Conservation (phyloP, 2,113 vertebrate species). For the Apaloderma vittatum region DNA sequence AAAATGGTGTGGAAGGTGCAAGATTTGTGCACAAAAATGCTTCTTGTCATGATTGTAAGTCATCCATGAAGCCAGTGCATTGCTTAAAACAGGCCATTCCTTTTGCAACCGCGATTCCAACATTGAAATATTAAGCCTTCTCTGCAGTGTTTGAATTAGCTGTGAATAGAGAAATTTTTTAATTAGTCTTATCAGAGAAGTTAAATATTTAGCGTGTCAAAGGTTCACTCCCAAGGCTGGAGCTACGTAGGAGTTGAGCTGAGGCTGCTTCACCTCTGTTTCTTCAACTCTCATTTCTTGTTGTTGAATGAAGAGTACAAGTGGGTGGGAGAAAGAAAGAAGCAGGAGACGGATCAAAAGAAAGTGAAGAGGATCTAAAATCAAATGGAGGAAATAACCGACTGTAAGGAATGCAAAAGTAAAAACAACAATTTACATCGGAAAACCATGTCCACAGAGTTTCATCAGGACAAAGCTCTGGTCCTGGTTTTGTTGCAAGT, state of each 20-base stretch:
- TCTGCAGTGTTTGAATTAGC: not conserved
- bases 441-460: not conserved
- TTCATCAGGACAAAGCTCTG: not conserved
- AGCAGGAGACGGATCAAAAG: not conserved
- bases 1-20: not conserved
- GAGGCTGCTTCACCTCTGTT: not conserved
- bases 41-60: not conserved
- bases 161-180: not conserved
- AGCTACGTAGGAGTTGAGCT: not conserved
- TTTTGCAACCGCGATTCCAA: not conserved
- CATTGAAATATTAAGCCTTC: not conserved
- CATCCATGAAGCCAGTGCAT: not conserved
- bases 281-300: not conserved
- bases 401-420: not conserved
- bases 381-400: not conserved
- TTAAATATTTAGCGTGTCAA: not conserved
- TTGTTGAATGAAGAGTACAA: not conserved
- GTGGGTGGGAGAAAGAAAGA: not conserved
- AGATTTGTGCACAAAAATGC: not conserved
- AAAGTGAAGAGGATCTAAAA: not conserved
- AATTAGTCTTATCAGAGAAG: not conserved
- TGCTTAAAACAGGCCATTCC: not conserved
- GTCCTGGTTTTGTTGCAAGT: accelerated
- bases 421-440: not conserved
- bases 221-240: not conserved